Evolutionary conservation across 2,888 invertebrate species (phyloP).

Genomic region (Drosophila rubida): DNA sequence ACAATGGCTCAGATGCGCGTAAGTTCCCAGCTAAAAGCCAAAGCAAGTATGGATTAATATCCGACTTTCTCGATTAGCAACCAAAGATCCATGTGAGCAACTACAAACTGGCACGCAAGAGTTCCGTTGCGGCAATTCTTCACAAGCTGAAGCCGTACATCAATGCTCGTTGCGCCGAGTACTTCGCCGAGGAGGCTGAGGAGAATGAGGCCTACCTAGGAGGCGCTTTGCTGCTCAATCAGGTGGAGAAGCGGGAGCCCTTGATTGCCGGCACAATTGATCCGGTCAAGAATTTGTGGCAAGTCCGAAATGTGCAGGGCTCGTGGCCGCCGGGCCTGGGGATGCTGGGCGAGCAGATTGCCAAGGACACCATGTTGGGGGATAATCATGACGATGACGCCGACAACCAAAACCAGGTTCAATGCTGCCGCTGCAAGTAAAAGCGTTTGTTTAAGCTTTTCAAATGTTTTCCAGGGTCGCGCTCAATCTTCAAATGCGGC

Average conservation of each 20-base stretch:
- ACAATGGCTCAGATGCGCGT: constrained; percentile 22
- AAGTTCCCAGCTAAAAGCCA: not conserved
- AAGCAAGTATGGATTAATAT: not conserved
- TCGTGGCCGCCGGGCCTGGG: not conserved
- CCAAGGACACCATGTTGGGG: not conserved
- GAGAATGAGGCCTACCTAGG: not conserved
- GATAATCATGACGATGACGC: not conserved
- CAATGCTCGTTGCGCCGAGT: not conserved
- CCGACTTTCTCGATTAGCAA: constrained; percentile 1
- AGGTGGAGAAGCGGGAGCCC: not conserved
- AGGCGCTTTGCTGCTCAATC: not conserved
- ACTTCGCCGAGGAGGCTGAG: not conserved
- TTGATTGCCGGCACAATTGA: not conserved
- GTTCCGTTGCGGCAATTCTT: constrained; percentile 3
- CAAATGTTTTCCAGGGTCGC: not conserved
- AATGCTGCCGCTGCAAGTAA: not conserved
- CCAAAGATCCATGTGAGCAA: constrained; percentile 16
- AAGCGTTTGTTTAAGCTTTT: not conserved
- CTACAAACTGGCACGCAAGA: constrained; percentile 17
- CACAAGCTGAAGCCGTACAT: constrained; percentile 26
- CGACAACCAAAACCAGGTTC: constrained; percentile 5
- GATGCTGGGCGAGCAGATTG: not conserved
- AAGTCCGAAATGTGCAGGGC: not conserved
- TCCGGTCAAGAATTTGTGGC: constrained; percentile 2
- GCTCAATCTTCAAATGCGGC: not conserved